Percentiles rank a stretch among this genome's conserved stretches.
Evolutionary conservation across 2,113 vertebrate species (phyloP).

Genomic region (Cisticola juncidis): DNA sequence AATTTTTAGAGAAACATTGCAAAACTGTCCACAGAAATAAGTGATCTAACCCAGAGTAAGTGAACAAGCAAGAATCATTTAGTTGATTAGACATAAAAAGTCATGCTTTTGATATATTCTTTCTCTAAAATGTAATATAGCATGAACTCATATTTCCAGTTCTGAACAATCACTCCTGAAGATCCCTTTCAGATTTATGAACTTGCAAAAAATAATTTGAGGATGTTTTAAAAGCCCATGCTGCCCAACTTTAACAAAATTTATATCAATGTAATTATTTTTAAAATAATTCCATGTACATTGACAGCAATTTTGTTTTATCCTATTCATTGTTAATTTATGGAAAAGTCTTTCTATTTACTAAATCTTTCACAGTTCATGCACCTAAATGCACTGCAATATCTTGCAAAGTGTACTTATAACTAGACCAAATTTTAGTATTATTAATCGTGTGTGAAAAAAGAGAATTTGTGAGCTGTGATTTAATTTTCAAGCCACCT

Average conservation of each 20-base stretch:
- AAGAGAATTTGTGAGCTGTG: slow-evolving; percentile 30
- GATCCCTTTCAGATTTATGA: not conserved
- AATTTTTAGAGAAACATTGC: not conserved
- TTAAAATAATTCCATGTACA: not conserved
- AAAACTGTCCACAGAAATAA: not conserved
- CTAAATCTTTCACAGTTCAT: not conserved
- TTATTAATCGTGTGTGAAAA: not conserved
- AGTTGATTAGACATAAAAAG: not conserved
- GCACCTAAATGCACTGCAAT: not conserved
- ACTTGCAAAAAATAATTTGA: not conserved
- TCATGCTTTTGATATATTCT: not conserved
- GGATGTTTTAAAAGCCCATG: not conserved
- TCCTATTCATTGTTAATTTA: not conserved
- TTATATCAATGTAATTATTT: not conserved
- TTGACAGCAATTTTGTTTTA: not conserved
- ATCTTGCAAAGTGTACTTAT: not conserved
- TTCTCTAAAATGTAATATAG: not conserved
- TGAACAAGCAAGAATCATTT: not conserved
- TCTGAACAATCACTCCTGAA: not conserved
- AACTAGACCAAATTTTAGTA: not conserved
- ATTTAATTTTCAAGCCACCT: slow-evolving; percentile 69
- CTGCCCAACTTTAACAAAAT: not conserved
- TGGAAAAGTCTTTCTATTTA: not conserved
- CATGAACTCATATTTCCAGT: not conserved
- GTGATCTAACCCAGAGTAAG: not conserved